Base-by-base conservation (phyloP, 2,888 invertebrate genomes). In the Eurytoma adleriae region DNA sequence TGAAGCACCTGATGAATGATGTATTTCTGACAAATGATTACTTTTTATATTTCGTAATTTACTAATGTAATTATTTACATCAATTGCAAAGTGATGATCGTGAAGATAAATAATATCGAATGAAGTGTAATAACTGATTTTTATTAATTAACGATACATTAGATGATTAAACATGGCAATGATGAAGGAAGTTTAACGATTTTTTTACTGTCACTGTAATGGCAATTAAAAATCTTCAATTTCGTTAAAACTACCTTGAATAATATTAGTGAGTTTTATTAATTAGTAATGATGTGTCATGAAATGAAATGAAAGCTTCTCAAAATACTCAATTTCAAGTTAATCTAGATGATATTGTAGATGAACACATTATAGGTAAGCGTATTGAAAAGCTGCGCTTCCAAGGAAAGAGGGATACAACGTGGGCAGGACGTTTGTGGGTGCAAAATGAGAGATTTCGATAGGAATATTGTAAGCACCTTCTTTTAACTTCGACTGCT, bases 391-490 rank as follows among this genome's bases (percentile, higher is more conserved):
- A 54, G 50, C 27, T 18, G 69, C 27, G 20, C 20, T 70, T 50
- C 52, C 68, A 3, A 69, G 1, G 30, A 70, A 20, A 5, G 54
- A 40, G 16, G 73, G 69, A 27, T 71, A 67, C 7, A 69, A 50
- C 13, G 14, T 52, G 0, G 72, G 56, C 0, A 73, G 27, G 4
- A 62, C 56, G 27, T 77, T 68, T 13, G 73, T 69, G 48, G 62
- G 68, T 5, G 72, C 30, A 13, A 73, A 13, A 20, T 80, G 77
- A 13, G 80, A 77, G n/a, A 73, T 52, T 69, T 77, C 73, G 2
- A 80, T 69, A 13, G 76, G 80, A 27, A 71, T 52, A 4, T 62
- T 54, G 27, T 77, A 80, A 71, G 30, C 62, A 12, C 80, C 73
- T 40, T 62, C 68, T 20, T 77, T 80, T 5, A 77, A 48, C 14